Percentiles rank a stretch among this genome's conserved stretches.
Evolutionary conservation across 2,888 invertebrate species (phyloP).

Genomic region (Epinotia ramella): DNA sequence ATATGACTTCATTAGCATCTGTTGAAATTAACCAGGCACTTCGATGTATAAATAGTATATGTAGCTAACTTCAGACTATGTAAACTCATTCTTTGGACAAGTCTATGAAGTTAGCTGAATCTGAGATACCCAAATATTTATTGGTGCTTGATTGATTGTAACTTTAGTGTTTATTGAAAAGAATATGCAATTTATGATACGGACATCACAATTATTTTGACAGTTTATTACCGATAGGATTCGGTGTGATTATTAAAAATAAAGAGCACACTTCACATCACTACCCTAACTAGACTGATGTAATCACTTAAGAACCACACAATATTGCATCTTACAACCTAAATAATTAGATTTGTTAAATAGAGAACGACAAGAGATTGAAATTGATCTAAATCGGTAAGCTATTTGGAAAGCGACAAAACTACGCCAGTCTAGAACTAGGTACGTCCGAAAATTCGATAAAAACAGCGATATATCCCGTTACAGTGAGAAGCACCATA

Average conservation of each 20-base stretch:
- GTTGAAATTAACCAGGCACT: slow-evolving; percentile 60
- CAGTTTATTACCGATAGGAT: slow-evolving; percentile 12
- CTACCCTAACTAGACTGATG: slow-evolving; percentile 29
- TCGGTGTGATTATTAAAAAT: slow-evolving; percentile 1
- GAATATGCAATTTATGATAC: slow-evolving; percentile 2
- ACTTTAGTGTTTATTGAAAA: slow-evolving; percentile 2
- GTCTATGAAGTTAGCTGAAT: slow-evolving; percentile 20
- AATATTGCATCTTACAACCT: slow-evolving; percentile 44
- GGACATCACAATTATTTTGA: slow-evolving; percentile 17
- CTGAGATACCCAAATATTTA: slow-evolving; percentile 14
- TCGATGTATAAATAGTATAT: slow-evolving; percentile 47
- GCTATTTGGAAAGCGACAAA: slow-evolving; percentile 50
- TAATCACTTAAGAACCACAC: slow-evolving; percentile 21
- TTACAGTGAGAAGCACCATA: slow-evolving; percentile 75
- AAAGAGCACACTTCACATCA: slow-evolving; percentile 22
- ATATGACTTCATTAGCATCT: slow-evolving; percentile 61
- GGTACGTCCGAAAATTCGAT: slow-evolving; percentile 29
- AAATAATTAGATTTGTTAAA: slow-evolving; percentile 45
- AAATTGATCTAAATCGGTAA: slow-evolving; percentile 55
- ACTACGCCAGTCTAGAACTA: slow-evolving; percentile 48
- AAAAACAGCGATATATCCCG: slow-evolving; percentile 51
- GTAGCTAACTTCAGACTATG: slow-evolving; percentile 29
- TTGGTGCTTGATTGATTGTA: slow-evolving; percentile 7
- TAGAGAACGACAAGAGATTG: slow-evolving; percentile 50
- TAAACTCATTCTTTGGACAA: slow-evolving; percentile 19